Evolutionary conservation across 92 coral and sea anemone species (phyloP).

Genomic region (Blastomussa wellsi): DNA sequence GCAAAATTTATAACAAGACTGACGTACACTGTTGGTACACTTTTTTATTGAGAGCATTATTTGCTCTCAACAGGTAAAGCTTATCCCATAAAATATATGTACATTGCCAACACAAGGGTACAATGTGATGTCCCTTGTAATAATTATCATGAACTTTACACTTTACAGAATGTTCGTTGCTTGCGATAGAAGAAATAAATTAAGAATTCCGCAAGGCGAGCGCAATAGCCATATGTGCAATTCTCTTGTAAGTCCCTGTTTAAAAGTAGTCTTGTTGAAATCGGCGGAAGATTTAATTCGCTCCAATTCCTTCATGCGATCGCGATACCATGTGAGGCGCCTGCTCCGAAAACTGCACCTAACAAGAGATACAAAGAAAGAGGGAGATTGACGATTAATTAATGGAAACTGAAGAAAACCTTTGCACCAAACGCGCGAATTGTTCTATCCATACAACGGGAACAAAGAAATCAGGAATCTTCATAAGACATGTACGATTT

Average conservation of each 20-base stretch:
- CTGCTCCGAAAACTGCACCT: conserved; percentile 94
- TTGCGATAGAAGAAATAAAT: conserved; percentile 48
- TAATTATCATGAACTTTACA: conserved; percentile 39
- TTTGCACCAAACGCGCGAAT: not conserved
- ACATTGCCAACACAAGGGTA: conserved; percentile 20
- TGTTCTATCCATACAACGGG: conserved; percentile 7
- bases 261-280: conserved; percentile 4
- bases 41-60: conserved; percentile 39
- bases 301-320: conserved; percentile 67
- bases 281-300: conserved; percentile 27
- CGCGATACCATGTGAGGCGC: conserved; percentile 72
- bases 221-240: conserved; percentile 24
- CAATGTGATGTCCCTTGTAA: conserved; percentile 27
- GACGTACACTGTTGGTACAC: not conserved
- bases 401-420: not conserved
- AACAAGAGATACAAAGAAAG: conserved; percentile 26
- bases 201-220: conserved; percentile 38
- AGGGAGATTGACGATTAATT: conserved; percentile 7
- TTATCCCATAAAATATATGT: conserved; percentile 44
- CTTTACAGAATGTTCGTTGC: conserved; percentile 40
- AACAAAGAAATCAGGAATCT: conserved; percentile 40
- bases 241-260: not conserved
- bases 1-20: not conserved
- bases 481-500: conserved; percentile 18
- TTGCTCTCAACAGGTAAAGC: conserved; percentile 42